Base-by-base conservation (phyloP, 2,113 vertebrate genomes). In the Melanocharis versteri region DNA sequence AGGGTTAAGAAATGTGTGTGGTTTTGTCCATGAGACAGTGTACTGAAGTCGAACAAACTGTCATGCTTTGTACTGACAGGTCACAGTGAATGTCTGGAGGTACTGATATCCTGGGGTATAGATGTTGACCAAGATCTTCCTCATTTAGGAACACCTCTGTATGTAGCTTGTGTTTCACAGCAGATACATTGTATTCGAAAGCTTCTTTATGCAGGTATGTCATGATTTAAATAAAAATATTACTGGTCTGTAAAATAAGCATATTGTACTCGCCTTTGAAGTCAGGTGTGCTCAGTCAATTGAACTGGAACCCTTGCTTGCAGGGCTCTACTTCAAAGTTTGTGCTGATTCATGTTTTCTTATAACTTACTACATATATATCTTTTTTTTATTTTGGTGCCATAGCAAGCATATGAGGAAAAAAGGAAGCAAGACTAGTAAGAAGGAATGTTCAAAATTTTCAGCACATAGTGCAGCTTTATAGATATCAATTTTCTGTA, bases 111-210 rank as follows among this genome's bases (percentile, higher is more conserved):
- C 70, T 99, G 99, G 98, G 99, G 99, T 69, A 98, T 98, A 89
- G 99, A 99, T 60, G 98, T 99, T 93, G 99, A 99, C 96, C 98
- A 98, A 96, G 98, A 99, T 80, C 98, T 99, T 96, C 98, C 99
- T 97, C 98, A 99, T 81, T 94, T 99, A 97, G 99, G 99, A 94
- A 99, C 99, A 2, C 98, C 99, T 56, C 98, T 99, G 28, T 99
- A 99, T 44, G 98, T 98, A 17, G 99, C 99, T 66, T 99, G 99
- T 78, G 42, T 98, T 90, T 98, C 98, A 87, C 98, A 98, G 94
- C 98, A 99, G 92, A 98, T 99, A 64, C 98, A 98, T 47, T 99
- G 99, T 68, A 97, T 99, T 94, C 98, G 98, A 91, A 99, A 98
- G 65, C 99, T 99, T 96, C 98, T 99, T 83, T 98, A 99, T 94